A percentile compares a stretch with the other conserved stretches of the same genome.
Conservation (phyloP, 2,888 invertebrate species). For the Caenorhabditis imperialis region DNA sequence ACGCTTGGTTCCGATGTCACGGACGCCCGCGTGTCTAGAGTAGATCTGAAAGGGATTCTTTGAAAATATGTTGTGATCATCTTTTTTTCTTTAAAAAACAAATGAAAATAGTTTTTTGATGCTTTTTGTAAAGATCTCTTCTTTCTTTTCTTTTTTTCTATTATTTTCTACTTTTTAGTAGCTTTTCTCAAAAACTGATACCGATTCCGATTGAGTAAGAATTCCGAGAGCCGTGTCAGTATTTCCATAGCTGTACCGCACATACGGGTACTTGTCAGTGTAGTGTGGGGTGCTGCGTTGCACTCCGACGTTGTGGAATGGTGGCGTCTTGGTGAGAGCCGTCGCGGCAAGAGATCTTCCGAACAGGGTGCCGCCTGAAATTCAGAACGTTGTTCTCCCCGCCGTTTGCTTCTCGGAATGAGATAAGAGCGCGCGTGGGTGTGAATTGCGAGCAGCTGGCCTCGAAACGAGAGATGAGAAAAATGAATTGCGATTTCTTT, state of each 20-base stretch:
- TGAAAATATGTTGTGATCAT: background rate
- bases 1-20: constrained; percentile 76
- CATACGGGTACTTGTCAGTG: constrained; percentile 76
- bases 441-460: constrained; percentile 48
- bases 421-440: constrained; percentile 34
- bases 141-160: no score
- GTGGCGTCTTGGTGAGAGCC: constrained; percentile 73
- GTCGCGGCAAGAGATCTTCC: constrained; percentile 72
- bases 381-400: constrained; percentile 32
- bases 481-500: constrained; percentile 46
- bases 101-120: background rate
- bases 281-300: constrained; percentile 76
- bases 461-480: constrained; percentile 23
- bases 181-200: no score
- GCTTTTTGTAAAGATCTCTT: no score
- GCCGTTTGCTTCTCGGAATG: no score
- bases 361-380: constrained; percentile 73
- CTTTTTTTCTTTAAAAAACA: no score
- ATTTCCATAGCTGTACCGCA: constrained; percentile 67
- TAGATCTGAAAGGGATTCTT: constrained; percentile 55
- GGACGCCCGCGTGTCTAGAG: constrained; percentile 65
- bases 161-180: no score
- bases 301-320: constrained; percentile 76
- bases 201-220: constrained; percentile 73
- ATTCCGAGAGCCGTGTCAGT: constrained; percentile 72